Conservation (phyloP, 1,140 invertebrate species). For the Aphaenogaster rudis region DNA sequence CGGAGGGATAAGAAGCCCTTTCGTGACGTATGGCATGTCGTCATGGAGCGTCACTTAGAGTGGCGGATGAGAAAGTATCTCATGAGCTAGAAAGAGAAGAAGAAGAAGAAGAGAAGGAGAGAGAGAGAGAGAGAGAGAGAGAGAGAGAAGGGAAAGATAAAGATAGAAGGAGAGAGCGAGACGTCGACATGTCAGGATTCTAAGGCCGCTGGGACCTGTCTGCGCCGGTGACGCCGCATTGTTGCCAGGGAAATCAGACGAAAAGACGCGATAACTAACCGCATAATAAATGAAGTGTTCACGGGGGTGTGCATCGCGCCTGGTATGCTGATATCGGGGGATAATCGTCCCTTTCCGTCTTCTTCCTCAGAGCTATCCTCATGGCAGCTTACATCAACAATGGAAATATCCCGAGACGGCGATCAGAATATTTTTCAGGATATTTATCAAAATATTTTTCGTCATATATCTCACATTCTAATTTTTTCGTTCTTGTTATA, state of each 20-base stretch:
- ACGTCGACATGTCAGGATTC: conserved; percentile 62
- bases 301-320: conserved; percentile 80
- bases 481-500: neutral
- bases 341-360: conserved; percentile 80
- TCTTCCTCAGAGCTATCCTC: conserved; percentile 68
- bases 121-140: neutral
- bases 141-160: neutral
- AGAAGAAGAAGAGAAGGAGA: neutral
- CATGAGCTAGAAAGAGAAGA: conserved; percentile 62
- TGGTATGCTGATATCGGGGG: conserved; percentile 73
- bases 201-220: conserved; percentile 79
- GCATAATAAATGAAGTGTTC: conserved; percentile 87
- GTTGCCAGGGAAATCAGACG: conserved; percentile 87
- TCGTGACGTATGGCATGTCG: conserved; percentile 83
- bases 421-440: conserved; percentile 35
- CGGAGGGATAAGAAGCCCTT: conserved; percentile 58
- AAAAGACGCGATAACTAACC: conserved; percentile 87
- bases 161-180: conserved; percentile 42
- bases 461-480: neutral
- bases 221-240: conserved; percentile 84
- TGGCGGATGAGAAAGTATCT: conserved; percentile 80
- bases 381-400: conserved; percentile 46
- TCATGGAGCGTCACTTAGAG: conserved; percentile 81
- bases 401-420: conserved; percentile 41
- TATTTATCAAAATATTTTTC: conserved; percentile 39